A percentile compares a stretch with the other conserved stretches of the same genome.
phyloP scores from a whole-genome alignment of 2,888 invertebrate genomes.

The Scaptodrosophila latifasciaeformis region DNA sequence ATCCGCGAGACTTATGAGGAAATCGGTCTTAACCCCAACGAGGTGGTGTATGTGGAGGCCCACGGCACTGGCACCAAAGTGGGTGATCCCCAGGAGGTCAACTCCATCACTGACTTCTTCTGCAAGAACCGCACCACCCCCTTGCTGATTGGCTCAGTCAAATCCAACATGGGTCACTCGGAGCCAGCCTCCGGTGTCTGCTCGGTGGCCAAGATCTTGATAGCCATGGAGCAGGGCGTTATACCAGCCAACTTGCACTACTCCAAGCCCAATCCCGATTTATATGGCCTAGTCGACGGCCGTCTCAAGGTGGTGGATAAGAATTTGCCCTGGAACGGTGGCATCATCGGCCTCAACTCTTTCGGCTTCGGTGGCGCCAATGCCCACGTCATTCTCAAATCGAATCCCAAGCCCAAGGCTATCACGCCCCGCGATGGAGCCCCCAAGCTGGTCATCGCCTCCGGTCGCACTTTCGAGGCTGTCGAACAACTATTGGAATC shows the following conservation, averaged over 20 bases:
- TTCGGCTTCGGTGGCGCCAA: conserved; percentile 99
- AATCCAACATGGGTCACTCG: conserved; percentile 99
- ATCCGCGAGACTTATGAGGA: conserved; percentile 92
- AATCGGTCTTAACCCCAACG: conserved; percentile 85
- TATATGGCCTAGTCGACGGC: conserved; percentile 93
- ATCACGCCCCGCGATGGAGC: conserved; percentile 77
- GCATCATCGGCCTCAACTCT: conserved; percentile 94
- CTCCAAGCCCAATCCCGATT: conserved; percentile 88
- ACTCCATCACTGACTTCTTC: conserved; percentile 93
- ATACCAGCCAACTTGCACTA: conserved; percentile 96
- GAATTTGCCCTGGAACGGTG: conserved; percentile 90
- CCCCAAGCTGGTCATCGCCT: conserved; percentile 84
- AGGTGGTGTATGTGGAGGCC: conserved; percentile 94
- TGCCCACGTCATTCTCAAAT: conserved; percentile 91
- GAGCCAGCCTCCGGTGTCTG: conserved; percentile 95
- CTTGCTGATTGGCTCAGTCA: conserved; percentile 94
- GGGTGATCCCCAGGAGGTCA: conserved; percentile 98
- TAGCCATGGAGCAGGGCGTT: conserved; percentile 92
- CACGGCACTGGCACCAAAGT: conserved; percentile 99
- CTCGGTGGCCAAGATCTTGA: conserved; percentile 91
- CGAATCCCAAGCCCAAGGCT: conserved; percentile 83
- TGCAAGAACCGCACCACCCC: conserved; percentile 87
- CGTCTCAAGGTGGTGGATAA: conserved; percentile 91
- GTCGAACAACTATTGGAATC: conserved; percentile 81
- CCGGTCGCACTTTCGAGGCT: conserved; percentile 90